phyloP scores from a whole-genome alignment of 1,140 invertebrate genomes.

The Leptopilina clavipes region DNA sequence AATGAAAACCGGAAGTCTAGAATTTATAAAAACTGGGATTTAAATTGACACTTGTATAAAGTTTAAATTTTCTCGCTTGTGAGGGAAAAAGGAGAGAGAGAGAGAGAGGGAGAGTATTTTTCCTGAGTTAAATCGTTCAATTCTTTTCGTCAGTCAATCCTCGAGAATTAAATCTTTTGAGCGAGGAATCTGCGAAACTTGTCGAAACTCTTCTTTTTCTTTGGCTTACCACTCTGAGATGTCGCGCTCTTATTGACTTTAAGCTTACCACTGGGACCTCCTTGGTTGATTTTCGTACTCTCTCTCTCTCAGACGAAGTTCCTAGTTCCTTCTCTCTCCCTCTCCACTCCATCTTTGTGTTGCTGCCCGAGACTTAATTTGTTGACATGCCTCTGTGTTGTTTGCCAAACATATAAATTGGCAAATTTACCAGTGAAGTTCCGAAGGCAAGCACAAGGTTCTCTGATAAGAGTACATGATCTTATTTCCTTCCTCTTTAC shows the following conservation, averaged over 20 bases:
- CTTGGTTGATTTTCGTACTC: constrained; percentile 25
- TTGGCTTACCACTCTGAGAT: constrained; percentile 41
- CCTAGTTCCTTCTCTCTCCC: background rate
- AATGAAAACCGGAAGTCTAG: background rate
- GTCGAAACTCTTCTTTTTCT: constrained; percentile 53
- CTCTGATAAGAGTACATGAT: background rate
- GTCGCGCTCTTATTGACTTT: constrained; percentile 64
- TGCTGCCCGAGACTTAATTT: constrained; percentile 51
- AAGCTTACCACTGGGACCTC: constrained; percentile 48
- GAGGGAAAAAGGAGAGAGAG: background rate
- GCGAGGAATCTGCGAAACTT: constrained; percentile 45
- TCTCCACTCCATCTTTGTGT: constrained; percentile 27
- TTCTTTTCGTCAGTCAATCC: constrained; percentile 31
- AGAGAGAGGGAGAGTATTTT: background rate
- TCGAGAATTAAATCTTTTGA: constrained; percentile 28
- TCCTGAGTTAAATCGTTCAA: constrained; percentile 3
- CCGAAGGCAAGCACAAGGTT: constrained; percentile 21
- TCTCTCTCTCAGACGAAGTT: background rate
- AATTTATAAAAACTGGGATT: background rate
- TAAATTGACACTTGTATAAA: background rate
- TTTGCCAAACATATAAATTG: constrained; percentile 59
- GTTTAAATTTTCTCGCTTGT: background rate
- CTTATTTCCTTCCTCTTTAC: background rate
- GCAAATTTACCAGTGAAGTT: constrained; percentile 50
- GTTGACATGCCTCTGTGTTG: constrained; percentile 46